A percentile compares a stretch with the other conserved stretches of the same genome.
These are phyloP conservation scores for Caenorhabditis remanei DNA, from an alignment of 1,140 invertebrate species.

Conservation along the genomic window DNA sequence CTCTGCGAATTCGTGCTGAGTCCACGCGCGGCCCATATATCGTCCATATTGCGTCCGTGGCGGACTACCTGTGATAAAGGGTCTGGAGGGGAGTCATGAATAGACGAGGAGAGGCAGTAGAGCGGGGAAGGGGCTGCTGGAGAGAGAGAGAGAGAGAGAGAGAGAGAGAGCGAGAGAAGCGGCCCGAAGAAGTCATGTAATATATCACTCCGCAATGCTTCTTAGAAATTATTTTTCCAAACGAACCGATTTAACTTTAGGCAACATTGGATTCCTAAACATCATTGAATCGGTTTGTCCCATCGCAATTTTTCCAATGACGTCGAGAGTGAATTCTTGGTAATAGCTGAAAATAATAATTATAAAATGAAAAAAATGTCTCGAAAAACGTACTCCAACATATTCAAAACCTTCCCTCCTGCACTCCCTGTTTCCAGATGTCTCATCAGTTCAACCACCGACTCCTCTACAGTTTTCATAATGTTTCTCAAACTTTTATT, in stretches of 20 bases:
- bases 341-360: conserved; percentile 20
- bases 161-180: no score
- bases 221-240: background rate
- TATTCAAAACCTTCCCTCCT: background rate
- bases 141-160: no score
- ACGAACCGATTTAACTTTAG: background rate
- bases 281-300: conserved; percentile 45
- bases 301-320: conserved; percentile 39
- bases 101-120: background rate
- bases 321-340: conserved; percentile 49
- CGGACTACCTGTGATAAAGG: no score
- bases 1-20: no score
- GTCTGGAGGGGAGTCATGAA: background rate
- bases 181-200: no score
- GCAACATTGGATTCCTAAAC: conserved; percentile 26
- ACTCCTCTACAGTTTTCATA: conserved; percentile 17
- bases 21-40: no score
- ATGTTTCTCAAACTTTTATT: conserved; percentile 78
- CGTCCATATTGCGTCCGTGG: no score
- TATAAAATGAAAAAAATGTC: background rate
- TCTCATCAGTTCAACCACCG: background rate
- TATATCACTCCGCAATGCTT: no score
- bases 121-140: background rate
- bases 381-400: background rate
- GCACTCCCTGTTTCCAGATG: conserved; percentile 3